Conservation (phyloP, 2,888 invertebrate genomes). For the Congeria kusceri region DNA sequence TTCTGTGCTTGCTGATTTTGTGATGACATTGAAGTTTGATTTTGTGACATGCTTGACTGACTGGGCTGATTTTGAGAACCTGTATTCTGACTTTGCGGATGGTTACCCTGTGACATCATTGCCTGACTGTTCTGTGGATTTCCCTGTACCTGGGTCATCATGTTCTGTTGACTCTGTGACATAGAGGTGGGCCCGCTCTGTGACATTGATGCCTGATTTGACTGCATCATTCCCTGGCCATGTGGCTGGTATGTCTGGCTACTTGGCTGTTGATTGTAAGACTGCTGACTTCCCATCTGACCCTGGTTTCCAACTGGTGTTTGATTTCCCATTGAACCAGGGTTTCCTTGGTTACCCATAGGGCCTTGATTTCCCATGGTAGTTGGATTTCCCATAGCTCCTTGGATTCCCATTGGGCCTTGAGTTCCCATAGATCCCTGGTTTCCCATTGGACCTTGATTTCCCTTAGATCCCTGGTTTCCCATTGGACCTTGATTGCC, state of each 20-base stretch:
- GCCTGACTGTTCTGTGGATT: constrained; percentile 30
- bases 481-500: too few species aligned
- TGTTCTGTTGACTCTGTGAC: too few species aligned
- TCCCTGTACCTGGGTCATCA: too few species aligned
- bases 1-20: constrained; percentile 62
- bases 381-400: too few species aligned
- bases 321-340: too few species aligned
- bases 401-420: not conserved
- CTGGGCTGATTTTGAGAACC: constrained; percentile 70
- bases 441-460: constrained; percentile 31
- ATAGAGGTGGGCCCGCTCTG: not conserved
- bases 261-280: constrained; percentile 23
- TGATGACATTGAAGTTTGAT: constrained; percentile 61
- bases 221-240: constrained; percentile 57
- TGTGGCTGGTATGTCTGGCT: constrained; percentile 56
- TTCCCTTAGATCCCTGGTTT: too few species aligned
- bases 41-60: constrained; percentile 72
- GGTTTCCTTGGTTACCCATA: too few species aligned
- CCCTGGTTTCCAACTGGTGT: constrained; percentile 45
- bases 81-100: constrained; percentile 54
- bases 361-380: constrained; percentile 39
- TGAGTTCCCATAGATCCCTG: constrained; percentile 51
- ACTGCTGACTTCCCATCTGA: constrained; percentile 35
- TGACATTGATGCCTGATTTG: constrained; percentile 62
- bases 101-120: constrained; percentile 67